A percentile compares a stretch with the other conserved stretches of the same genome.
These are phyloP conservation scores for Lota lota DNA, from an alignment of 2,113 vertebrate species.

Conservation along the genomic window DNA sequence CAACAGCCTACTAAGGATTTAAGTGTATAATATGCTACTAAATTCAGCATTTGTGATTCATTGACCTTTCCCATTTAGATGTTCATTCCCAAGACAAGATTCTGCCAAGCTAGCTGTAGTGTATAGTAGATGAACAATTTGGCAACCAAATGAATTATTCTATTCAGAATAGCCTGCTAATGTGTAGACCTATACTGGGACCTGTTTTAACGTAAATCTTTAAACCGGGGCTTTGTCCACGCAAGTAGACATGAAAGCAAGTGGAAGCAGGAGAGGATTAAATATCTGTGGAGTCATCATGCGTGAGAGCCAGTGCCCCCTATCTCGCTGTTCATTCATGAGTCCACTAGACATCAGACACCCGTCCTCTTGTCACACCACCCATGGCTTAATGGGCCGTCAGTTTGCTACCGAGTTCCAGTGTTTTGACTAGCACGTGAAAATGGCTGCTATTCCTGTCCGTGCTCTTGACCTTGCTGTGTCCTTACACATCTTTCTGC, in stretches of 20 bases:
- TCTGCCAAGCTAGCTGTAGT: too few species aligned
- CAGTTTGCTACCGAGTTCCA: constrained; percentile 5
- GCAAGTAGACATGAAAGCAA: constrained; percentile 49
- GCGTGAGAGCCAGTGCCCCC: constrained; percentile 6
- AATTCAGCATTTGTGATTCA: neutral
- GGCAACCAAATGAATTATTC: too few species aligned
- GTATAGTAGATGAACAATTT: too few species aligned
- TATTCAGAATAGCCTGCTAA: too few species aligned
- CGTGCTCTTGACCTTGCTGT: neutral
- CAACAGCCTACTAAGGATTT: neutral
- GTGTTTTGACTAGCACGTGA: constrained; percentile 14
- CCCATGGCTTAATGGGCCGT: constrained; percentile 1
- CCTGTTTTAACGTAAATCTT: constrained; percentile 7
- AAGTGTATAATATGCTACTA: neutral
- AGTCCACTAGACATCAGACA: constrained; percentile 19
- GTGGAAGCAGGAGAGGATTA: constrained; percentile 25
- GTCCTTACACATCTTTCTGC: neutral
- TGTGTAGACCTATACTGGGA: too few species aligned
- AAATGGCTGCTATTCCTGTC: constrained; percentile 6
- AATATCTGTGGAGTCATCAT: constrained; percentile 37
- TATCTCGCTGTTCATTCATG: constrained; percentile 8
- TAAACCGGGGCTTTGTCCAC: constrained; percentile 4
- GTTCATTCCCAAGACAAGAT: neutral
- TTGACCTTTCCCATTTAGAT: neutral
- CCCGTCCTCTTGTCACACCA: constrained; percentile 20